Evolutionary conservation across 2,113 vertebrate genomes (phyloP).

Genomic region (Poeciliopsis turrubarensis): DNA sequence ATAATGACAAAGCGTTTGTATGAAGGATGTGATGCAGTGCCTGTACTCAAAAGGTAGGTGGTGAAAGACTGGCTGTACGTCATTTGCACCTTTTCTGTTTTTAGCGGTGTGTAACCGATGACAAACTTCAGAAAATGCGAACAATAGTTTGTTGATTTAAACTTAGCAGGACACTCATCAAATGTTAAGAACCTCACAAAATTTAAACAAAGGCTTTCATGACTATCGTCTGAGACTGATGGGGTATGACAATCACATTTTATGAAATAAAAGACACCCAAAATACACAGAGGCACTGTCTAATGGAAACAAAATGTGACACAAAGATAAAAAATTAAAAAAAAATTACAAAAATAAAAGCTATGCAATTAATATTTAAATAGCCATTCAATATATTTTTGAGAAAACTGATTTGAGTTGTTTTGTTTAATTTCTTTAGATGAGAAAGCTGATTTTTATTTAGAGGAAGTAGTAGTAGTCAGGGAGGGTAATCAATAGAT

Average conservation of each 20-base stretch:
- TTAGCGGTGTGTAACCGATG: not conserved
- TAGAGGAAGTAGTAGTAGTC: not conserved
- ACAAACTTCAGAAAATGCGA: not conserved
- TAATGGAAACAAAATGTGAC: not conserved
- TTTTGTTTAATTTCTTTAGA: too few relatives aligned
- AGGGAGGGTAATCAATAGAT: not conserved
- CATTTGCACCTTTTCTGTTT: not conserved
- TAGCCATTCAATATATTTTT: too few relatives aligned
- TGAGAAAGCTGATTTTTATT: too few relatives aligned
- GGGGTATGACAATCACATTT: not conserved
- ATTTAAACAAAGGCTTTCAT: too few relatives aligned
- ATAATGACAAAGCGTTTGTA: conserved; percentile 10
- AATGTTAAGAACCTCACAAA: too few relatives aligned
- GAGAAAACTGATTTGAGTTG: too few relatives aligned
- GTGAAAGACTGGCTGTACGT: not conserved
- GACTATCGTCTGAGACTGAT: not conserved
- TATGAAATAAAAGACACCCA: not conserved
- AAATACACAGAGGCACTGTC: not conserved
- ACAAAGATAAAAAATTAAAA: not conserved
- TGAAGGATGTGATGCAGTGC: conserved; percentile 6
- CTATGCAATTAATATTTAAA: too few relatives aligned
- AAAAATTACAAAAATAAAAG: not conserved
- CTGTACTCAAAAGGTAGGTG: not conserved
- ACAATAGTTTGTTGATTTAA: too few relatives aligned
- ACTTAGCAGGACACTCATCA: not conserved